These are phyloP conservation scores for Graptemys geographica DNA, from an alignment of 2,797 vertebrate species.

Conservation along the genomic window DNA sequence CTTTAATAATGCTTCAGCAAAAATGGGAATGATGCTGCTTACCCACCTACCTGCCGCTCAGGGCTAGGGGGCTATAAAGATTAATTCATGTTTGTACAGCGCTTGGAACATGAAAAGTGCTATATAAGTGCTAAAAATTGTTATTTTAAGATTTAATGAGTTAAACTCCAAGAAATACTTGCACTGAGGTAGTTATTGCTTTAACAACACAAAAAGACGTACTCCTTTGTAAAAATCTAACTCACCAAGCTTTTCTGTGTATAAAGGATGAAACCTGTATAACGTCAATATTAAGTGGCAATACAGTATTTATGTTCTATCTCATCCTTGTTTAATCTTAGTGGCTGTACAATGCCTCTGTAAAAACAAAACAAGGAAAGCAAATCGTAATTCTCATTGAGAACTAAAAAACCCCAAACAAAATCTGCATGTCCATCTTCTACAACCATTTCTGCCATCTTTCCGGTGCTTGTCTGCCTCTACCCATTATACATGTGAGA, in stretches of 20 bases:
- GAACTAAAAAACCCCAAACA: background rate
- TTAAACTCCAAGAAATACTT: conserved; percentile 38
- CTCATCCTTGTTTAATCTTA: background rate
- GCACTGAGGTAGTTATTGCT: conserved; percentile 50
- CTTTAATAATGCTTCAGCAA: background rate
- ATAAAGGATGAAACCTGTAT: conserved; percentile 10
- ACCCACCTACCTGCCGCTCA: background rate
- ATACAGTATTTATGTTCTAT: background rate
- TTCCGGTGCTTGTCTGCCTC: background rate
- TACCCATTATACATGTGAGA: background rate
- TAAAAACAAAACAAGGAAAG: background rate
- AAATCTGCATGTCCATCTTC: background rate
- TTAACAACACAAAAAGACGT: conserved; percentile 8
- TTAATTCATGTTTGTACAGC: conserved; percentile 34
- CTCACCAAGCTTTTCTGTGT: background rate
- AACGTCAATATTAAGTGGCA: background rate
- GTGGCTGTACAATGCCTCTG: background rate
- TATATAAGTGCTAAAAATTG: conserved; percentile 43
- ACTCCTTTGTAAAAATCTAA: background rate
- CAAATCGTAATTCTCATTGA: background rate
- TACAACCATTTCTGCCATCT: background rate
- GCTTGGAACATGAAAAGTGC: conserved; percentile 60
- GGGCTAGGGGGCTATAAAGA: background rate
- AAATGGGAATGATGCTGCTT: background rate
- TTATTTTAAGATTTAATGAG: conserved; percentile 43